Conservation (phyloP, 53 echinoderm and acorn worm genomes). For the Henricia sp. region DNA sequence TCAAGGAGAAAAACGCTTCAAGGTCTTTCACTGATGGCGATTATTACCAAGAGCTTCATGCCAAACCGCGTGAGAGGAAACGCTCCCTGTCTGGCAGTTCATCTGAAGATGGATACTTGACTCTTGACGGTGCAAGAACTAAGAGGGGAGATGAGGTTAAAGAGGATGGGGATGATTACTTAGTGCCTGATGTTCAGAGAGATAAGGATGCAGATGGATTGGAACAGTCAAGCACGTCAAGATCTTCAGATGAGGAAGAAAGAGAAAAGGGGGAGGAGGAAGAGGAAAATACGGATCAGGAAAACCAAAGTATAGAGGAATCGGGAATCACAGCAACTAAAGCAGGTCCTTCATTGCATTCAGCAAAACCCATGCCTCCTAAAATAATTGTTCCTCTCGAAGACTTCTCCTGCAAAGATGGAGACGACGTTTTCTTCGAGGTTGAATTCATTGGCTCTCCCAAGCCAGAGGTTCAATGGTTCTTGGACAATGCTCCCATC, state of each 20-base stretch:
- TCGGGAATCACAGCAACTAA: background rate
- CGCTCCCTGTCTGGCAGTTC: constrained; percentile 8
- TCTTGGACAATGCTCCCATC: constrained; percentile 69
- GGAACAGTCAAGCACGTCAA: too few species aligned
- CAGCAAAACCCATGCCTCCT: constrained; percentile 19
- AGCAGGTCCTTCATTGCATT: constrained; percentile 2
- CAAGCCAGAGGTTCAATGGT: constrained; percentile 74
- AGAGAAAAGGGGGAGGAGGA: too few species aligned
- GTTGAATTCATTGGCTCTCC: constrained; percentile 71
- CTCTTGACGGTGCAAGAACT: background rate
- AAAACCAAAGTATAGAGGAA: too few species aligned
- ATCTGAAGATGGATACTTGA: constrained; percentile 42
- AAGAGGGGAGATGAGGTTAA: constrained; percentile 15
- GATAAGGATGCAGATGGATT: too few species aligned
- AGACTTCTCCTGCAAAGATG: constrained; percentile 71
- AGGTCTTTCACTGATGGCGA: constrained; percentile 8
- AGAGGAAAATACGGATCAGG: too few species aligned
- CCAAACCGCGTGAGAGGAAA: background rate
- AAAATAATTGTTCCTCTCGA: constrained; percentile 49
- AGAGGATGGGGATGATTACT: constrained; percentile 3
- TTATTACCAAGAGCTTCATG: constrained; percentile 28
- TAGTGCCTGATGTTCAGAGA: background rate
- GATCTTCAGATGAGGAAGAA: too few species aligned
- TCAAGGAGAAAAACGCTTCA: background rate
- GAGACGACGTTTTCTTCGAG: constrained; percentile 70